Percentiles rank a stretch among this genome's conserved stretches.
Evolutionary conservation across 2,888 invertebrate genomes (phyloP).

Genomic region (Stegana nigrithorax): DNA sequence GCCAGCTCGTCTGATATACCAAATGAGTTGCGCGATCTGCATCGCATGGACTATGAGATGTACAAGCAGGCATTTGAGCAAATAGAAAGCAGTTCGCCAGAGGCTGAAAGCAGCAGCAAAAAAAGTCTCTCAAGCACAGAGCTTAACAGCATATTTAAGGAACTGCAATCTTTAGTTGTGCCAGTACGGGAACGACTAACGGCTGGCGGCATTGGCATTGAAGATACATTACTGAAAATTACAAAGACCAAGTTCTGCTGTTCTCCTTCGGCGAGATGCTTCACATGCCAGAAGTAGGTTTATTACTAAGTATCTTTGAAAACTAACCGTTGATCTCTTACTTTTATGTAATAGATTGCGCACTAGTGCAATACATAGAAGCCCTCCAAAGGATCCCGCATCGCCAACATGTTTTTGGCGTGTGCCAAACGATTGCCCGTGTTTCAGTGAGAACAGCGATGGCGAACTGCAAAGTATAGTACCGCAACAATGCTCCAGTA

Average conservation of each 20-base stretch:
- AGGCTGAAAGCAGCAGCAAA: too few relatives aligned
- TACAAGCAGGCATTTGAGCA: background rate
- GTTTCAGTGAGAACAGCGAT: background rate
- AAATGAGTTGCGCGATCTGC: too few relatives aligned
- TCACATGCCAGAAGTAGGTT: background rate
- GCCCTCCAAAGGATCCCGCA: too few relatives aligned
- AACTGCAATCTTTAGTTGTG: background rate
- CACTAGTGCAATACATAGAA: background rate
- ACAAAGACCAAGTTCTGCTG: background rate
- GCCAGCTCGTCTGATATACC: too few relatives aligned
- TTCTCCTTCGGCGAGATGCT: background rate
- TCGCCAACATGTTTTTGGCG: slow-evolving; percentile 1
- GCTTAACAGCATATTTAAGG: too few relatives aligned
- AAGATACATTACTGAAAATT: background rate
- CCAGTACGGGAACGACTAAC: background rate
- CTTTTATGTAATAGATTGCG: too few relatives aligned
- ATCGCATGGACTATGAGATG: background rate
- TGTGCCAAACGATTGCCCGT: slow-evolving; percentile 9
- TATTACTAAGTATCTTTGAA: background rate
- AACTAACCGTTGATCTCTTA: too few relatives aligned
- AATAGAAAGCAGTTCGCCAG: too few relatives aligned
- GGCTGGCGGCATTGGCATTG: background rate
- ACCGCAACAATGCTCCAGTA: background rate
- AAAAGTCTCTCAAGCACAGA: too few relatives aligned
- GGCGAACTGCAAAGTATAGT: background rate